Evolutionary conservation across 1,140 invertebrate species (phyloP), one percentile per base, ranked within the genome.

Genomic region (Drosophila santomea): DNA sequence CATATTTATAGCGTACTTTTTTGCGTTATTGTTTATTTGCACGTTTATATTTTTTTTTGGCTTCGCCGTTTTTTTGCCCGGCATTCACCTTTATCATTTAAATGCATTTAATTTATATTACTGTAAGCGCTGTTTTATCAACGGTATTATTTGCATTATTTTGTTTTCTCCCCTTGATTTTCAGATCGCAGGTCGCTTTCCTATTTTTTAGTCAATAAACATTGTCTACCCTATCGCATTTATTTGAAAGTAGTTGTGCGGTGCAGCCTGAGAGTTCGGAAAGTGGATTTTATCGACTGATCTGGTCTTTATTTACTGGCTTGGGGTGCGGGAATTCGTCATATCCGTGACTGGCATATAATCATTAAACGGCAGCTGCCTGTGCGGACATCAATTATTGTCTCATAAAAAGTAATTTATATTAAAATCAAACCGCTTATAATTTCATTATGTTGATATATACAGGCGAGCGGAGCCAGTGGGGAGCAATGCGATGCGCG

Each of bases 341-440:
- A 41, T 32, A 44, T 58, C 36, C 54, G 39, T 39, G 60, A 25
- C 38, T 67, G 74, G 64, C 63, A 69, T 74, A 56, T 51, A 64
- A 73, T 81, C 78, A 80, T 81, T 82, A 81, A 82, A 73, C 64
- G 77, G 61, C 78, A 79, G 74, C 76, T 47, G 62, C 41, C 78
- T 59, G 57, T 32, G 56, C 64, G 59, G 64, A 59, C 63, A 63
- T 77, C 77, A 86, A 82, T 88, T 88, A 82, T 80, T 71, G 79
- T 79, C 72, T 73, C 68, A 81, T 88, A 88, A 82, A 88, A 88
- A 82, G 76, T 88, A 78, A 88, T 88, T 88, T 88, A 88, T 88
- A 88, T 88, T 82, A 80, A 88, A 88, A 88, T 88, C 83, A 86
- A 88, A 88, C 69, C 84, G 76, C 74, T 89, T 89, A 72, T 89